These are phyloP conservation scores for Decapterus maruadsi DNA, from an alignment of 2,797 vertebrate species.

Conservation along the genomic window DNA sequence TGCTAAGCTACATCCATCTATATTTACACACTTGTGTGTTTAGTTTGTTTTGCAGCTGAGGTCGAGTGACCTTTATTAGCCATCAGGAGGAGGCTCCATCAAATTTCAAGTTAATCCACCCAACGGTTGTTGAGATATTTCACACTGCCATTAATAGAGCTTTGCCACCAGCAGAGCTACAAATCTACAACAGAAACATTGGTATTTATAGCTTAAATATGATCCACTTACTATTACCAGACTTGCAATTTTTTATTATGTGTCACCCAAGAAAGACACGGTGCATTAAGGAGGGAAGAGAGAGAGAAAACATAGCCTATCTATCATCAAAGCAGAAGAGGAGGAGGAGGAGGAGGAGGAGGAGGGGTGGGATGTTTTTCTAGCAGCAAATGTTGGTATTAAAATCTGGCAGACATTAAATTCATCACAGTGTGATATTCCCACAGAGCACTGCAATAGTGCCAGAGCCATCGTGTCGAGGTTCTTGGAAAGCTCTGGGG, in stretches of 20 bases:
- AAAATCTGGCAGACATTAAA: slow-evolving; percentile 62
- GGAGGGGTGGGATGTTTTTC: slow-evolving; percentile 30
- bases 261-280: not conserved
- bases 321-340: slow-evolving; percentile 3
- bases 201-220: not conserved
- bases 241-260: not conserved
- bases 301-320: slow-evolving; percentile 12
- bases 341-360: not conserved
- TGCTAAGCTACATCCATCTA: no score
- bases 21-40: not conserved
- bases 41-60: not conserved
- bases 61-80: no score
- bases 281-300: not conserved
- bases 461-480: slow-evolving; percentile 44
- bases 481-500: slow-evolving; percentile 65
- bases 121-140: no score
- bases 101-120: not conserved
- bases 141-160: not conserved
- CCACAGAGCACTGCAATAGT: slow-evolving; percentile 19
- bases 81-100: not conserved
- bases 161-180: not conserved
- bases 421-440: slow-evolving; percentile 54
- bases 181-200: not conserved
- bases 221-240: not conserved
- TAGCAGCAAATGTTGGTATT: slow-evolving; percentile 61